These are phyloP conservation scores for Muschampia staudingeri DNA, from an alignment of 2,888 invertebrate genomes.

Conservation along the genomic window DNA sequence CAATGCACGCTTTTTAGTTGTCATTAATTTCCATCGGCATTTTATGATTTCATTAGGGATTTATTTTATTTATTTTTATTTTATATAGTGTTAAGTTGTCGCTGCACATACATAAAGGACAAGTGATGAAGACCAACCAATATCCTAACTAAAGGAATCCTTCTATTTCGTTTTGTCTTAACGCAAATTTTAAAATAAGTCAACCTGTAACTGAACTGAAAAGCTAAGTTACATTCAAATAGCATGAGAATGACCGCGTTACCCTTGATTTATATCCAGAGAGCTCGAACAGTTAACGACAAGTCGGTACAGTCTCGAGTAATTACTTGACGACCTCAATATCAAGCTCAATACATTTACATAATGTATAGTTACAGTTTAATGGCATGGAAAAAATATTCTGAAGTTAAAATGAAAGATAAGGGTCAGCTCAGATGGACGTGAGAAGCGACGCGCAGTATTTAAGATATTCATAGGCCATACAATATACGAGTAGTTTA, in stretches of 20 bases:
- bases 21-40: not conserved
- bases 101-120: too few relatives aligned
- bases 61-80: too few relatives aligned
- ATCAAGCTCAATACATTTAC: slow-evolving; percentile 33
- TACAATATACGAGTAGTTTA: too few relatives aligned
- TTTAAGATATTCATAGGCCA: too few relatives aligned
- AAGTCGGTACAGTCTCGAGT: slow-evolving; percentile 14
- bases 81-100: too few relatives aligned
- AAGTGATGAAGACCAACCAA: too few relatives aligned
- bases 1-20: not conserved
- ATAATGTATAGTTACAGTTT: slow-evolving; percentile 31
- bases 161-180: not conserved
- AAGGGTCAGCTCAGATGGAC: not conserved
- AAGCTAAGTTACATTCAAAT: slow-evolving; percentile 28
- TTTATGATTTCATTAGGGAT: not conserved
- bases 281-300: slow-evolving; percentile 9
- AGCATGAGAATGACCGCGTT: slow-evolving; percentile 35
- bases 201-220: not conserved
- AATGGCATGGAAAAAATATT: slow-evolving; percentile 24
- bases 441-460: not conserved
- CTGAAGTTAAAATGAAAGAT: slow-evolving; percentile 15
- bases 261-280: slow-evolving; percentile 44
- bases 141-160: too few relatives aligned
- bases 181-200: not conserved
- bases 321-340: slow-evolving; percentile 46